Evolutionary conservation across 2,113 vertebrate genomes (phyloP), one percentile per base, ranked within the genome.

Genomic region (Colius striatus): DNA sequence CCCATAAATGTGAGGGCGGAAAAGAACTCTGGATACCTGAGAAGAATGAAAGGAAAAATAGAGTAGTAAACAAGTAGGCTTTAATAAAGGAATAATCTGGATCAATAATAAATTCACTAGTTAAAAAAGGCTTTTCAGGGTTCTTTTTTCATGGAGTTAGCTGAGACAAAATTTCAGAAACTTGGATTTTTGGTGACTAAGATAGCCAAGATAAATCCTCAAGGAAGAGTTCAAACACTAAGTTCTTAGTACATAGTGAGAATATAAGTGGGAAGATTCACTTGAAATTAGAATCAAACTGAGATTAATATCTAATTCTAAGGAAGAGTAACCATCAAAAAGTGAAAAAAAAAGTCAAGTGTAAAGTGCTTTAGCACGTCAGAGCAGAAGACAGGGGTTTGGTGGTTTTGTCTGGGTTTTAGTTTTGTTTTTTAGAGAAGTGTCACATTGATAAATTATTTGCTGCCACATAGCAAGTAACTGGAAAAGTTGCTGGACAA

Each of bases 1-100:
- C 6, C 11, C 1, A 1, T 9, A 20, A 68, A 47, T 9, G 2
- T 51, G 11, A 57, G 13, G 13, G 10, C 5, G 45, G 43, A 6
- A 57, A 57, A 51, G 18, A 16, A 45, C 16, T 53, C 5, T 38
- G 51, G 19, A 53, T 57, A 27, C n/a, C 23, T 19, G 11, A 51
- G 13, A 62, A 3, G 15, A 70, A 32, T 38, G 5, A 45, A 74
- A 62, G n/a, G 15, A 65, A 65, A 47, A 4, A 6, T 45, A 7
- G 12, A 60, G 10, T 23, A 54, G 21, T 25, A 43, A 73, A 74
- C 25, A 11, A 62, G 1, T 3, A 45, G 22, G 3, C 1, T 88
- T 61, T 61, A 29, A 29, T 21, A 18, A 36, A 48, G 16, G 10
- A 50, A 89, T 57, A 38, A 21, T 22, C 13, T 30, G 8, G 11